Evolutionary conservation across 2,797 vertebrate genomes (phyloP).

Genomic region (Cossypha niveicapilla): DNA sequence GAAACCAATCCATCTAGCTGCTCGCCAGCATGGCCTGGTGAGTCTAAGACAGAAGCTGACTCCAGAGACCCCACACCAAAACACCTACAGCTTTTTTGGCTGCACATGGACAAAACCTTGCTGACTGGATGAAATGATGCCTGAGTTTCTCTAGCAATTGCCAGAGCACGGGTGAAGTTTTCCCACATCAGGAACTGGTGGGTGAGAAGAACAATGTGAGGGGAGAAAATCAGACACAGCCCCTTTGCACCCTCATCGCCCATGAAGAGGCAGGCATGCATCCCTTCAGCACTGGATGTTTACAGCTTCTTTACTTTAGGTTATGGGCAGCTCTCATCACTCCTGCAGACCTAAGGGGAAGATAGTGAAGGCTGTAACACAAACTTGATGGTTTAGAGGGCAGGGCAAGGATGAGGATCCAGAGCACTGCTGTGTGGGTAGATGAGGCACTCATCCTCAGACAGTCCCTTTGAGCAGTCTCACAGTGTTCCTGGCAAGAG

Average conservation of each 20-base stretch:
- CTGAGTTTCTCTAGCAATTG: background rate
- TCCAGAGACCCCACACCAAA: background rate
- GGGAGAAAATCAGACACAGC: background rate
- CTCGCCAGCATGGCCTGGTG: background rate
- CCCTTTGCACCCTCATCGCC: background rate
- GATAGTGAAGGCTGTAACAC: background rate
- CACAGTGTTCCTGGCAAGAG: background rate
- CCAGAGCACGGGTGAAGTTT: background rate
- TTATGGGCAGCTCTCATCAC: background rate
- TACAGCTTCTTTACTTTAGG: background rate
- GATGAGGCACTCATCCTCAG: background rate
- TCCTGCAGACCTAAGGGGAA: background rate
- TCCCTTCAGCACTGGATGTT: background rate
- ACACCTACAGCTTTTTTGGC: background rate
- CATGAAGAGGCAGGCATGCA: background rate
- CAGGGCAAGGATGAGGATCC: background rate
- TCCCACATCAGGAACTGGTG: background rate
- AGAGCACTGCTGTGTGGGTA: background rate
- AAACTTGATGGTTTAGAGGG: background rate
- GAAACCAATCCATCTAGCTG: background rate
- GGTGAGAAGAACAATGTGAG: background rate
- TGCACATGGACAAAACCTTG: rapidly evolving
- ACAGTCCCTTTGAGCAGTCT: background rate
- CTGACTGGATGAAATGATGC: background rate
- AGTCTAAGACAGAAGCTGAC: background rate